Percentiles rank a stretch among this genome's conserved stretches.
Conservation (phyloP, 2,797 vertebrate species). For the Molossus molossus region DNA sequence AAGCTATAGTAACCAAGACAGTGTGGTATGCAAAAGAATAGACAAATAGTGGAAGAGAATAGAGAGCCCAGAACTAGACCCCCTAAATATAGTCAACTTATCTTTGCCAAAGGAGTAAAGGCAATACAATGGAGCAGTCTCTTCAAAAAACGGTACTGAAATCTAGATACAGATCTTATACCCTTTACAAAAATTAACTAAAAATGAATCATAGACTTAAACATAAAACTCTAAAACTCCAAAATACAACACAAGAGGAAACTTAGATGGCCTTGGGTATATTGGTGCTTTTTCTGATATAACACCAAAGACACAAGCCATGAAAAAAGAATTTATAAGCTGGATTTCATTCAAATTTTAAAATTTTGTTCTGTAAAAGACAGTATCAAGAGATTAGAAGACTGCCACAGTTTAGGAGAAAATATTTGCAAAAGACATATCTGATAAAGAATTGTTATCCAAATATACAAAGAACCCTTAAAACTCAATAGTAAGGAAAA, state of each 20-base stretch:
- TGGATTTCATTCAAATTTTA: background rate
- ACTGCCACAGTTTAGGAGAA: background rate
- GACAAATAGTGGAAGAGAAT: background rate
- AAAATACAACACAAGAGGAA: background rate
- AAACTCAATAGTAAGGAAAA: constrained; percentile 4
- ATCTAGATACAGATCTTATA: background rate
- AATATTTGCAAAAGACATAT: background rate
- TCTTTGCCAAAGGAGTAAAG: background rate
- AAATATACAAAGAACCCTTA: background rate
- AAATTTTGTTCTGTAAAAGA: background rate
- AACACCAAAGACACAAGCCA: background rate
- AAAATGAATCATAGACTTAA: background rate
- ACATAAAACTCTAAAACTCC: background rate
- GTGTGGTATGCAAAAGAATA: background rate
- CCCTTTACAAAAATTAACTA: background rate
- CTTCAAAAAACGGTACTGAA: background rate
- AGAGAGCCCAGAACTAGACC: background rate
- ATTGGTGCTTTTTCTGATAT: background rate
- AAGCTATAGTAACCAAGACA: background rate
- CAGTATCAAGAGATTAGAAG: background rate
- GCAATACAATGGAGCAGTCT: background rate
- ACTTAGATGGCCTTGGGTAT: background rate
- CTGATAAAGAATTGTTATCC: background rate
- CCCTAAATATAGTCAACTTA: background rate
- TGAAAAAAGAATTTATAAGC: background rate